Conservation (phyloP, 1,140 invertebrate species). For the Penaeus chinensis region DNA sequence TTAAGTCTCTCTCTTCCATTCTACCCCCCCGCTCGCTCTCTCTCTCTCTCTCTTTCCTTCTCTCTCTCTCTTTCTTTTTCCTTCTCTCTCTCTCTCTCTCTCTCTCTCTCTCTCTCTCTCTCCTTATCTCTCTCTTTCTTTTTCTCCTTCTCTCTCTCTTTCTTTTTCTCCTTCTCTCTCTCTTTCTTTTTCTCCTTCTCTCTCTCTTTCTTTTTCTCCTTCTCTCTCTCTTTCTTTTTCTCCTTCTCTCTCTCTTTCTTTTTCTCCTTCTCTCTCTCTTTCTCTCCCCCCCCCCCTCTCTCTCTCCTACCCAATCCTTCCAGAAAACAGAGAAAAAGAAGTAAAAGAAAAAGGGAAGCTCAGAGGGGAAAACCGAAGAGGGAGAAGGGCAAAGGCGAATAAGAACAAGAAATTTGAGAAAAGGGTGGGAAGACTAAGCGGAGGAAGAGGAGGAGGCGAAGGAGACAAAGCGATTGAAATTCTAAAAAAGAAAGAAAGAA, state of each 20-base stretch:
- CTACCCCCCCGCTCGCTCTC: not conserved
- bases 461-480: not conserved
- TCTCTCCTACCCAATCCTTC: too few relatives aligned
- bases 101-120: too few relatives aligned
- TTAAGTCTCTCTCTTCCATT: too few relatives aligned
- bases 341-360: not conserved
- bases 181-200: too few relatives aligned
- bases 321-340: too few relatives aligned
- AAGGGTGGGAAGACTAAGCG: not conserved
- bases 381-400: not conserved
- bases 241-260: too few relatives aligned
- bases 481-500: not conserved
- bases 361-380: not conserved
- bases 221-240: not conserved
- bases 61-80: too few relatives aligned
- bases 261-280: not conserved
- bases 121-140: not conserved
- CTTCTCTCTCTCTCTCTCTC: not conserved
- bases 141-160: not conserved
- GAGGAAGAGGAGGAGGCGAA: not conserved
- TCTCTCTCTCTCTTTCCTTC: not conserved
- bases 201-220: not conserved
- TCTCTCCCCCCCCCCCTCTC: too few relatives aligned
- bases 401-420: not conserved
- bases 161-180: too few relatives aligned